These are phyloP conservation scores for Drosophila meridionalis DNA, from an alignment of 2,888 invertebrate species.

Conservation along the genomic window DNA sequence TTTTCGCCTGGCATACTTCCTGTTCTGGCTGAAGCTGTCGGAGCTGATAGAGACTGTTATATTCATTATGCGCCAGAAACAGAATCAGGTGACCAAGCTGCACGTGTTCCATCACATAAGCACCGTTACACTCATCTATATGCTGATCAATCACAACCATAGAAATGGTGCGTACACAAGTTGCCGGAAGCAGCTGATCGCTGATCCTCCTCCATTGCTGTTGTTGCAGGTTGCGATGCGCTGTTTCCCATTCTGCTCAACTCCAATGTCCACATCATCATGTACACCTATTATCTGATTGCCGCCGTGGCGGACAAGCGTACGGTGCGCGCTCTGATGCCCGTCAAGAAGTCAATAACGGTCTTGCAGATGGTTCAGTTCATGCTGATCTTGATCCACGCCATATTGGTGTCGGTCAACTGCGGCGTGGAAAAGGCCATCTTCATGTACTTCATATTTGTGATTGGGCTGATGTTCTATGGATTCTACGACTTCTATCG, in stretches of 20 bases:
- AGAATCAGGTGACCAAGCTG: slow-evolving; percentile 89
- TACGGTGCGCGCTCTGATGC: slow-evolving; percentile 86
- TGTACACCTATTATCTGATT: slow-evolving; percentile 91
- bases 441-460: slow-evolving; percentile 87
- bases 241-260: slow-evolving; percentile 89
- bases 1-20: slow-evolving; percentile 87
- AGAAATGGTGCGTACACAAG: slow-evolving; percentile 86
- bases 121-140: slow-evolving; percentile 87
- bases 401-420: slow-evolving; percentile 79
- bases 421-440: slow-evolving; percentile 87
- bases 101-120: slow-evolving; percentile 91
- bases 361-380: slow-evolving; percentile 91
- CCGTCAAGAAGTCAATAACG: slow-evolving; percentile 88
- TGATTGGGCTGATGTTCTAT: slow-evolving; percentile 88
- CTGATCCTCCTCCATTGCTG: neutral
- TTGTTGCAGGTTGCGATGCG: slow-evolving; percentile 87
- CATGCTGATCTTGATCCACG: slow-evolving; percentile 87
- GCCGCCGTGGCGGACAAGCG: slow-evolving; percentile 87
- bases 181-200: neutral
- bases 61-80: slow-evolving; percentile 90
- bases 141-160: slow-evolving; percentile 87
- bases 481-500: slow-evolving; percentile 90
- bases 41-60: slow-evolving; percentile 90
- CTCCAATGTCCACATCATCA: slow-evolving; percentile 89
- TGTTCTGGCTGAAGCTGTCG: slow-evolving; percentile 87